A percentile compares a stretch with the other conserved stretches of the same genome.
These are phyloP conservation scores for Drosophila insularis DNA, from an alignment of 1,140 invertebrate genomes.

Conservation along the genomic window DNA sequence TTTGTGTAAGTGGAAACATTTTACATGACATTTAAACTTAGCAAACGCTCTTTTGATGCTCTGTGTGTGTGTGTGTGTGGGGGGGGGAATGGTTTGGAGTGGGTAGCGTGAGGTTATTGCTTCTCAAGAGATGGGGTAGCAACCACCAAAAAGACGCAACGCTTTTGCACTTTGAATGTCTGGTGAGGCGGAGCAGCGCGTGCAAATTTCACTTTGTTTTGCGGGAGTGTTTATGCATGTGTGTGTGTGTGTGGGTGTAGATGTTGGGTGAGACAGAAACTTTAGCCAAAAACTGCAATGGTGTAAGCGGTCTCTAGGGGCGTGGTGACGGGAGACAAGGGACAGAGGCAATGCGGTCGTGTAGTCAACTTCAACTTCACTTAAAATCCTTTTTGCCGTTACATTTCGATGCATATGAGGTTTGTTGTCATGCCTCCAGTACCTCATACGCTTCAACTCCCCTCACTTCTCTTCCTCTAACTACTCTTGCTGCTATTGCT, in stretches of 20 bases:
- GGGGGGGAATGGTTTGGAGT: constrained; percentile 19
- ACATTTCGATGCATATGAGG: constrained; percentile 80
- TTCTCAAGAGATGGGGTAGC: constrained; percentile 1
- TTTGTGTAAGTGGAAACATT: constrained; percentile 81
- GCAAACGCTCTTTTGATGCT: constrained; percentile 47
- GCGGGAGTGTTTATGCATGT: constrained; percentile 51
- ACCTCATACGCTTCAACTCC: constrained; percentile 6
- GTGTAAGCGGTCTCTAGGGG: constrained; percentile 67
- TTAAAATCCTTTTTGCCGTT: constrained; percentile 80
- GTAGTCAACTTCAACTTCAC: constrained; percentile 81
- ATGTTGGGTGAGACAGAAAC: constrained; percentile 40
- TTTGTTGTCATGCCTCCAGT: constrained; percentile 60
- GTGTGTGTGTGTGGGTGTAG: constrained; percentile 64
- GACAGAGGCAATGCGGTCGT: constrained; percentile 57
- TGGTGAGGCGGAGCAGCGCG: constrained; percentile 74
- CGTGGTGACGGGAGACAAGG: constrained; percentile 1
- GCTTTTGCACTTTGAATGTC: constrained; percentile 71
- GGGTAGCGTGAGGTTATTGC: neutral
- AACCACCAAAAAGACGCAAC: constrained; percentile 58
- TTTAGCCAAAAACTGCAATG: constrained; percentile 57
- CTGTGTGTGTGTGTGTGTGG: constrained; percentile 24
- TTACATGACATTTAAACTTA: constrained; percentile 80
- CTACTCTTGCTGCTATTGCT: neutral
- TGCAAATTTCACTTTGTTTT: constrained; percentile 56
- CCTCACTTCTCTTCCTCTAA: neutral